Conservation (phyloP, 2,797 vertebrate genomes). For the Pseudopleuronectes americanus region DNA sequence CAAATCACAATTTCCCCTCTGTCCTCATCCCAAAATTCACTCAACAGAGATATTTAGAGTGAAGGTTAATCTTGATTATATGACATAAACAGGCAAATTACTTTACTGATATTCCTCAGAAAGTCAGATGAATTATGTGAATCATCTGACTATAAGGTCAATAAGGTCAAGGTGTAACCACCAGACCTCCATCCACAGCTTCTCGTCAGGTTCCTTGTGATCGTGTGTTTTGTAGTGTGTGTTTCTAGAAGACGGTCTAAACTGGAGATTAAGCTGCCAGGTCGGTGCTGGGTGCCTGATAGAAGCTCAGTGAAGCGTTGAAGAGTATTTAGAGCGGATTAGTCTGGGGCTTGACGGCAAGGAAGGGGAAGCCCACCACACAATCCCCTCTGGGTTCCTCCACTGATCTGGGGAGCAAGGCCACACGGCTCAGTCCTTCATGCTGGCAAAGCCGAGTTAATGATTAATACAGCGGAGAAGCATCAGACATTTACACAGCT, state of each 20-base stretch:
- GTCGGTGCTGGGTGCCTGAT: slow-evolving; percentile 21
- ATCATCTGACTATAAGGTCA: background rate
- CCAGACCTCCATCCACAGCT: background rate
- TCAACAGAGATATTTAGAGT: background rate
- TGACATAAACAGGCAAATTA: background rate
- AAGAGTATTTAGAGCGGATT: slow-evolving; percentile 62
- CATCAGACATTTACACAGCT: slow-evolving; percentile 7
- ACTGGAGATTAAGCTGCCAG: slow-evolving; percentile 50
- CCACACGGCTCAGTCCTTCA: slow-evolving; percentile 11
- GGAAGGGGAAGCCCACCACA: slow-evolving; percentile 47
- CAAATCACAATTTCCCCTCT: too few species aligned
- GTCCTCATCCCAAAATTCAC: background rate
- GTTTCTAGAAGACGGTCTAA: slow-evolving; percentile 23
- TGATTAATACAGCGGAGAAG: slow-evolving; percentile 26
- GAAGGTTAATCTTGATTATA: background rate
- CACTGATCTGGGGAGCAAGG: background rate
- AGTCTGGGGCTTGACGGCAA: slow-evolving; percentile 38
- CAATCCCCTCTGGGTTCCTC: slow-evolving; percentile 25
- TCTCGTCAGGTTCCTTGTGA: slow-evolving; percentile 10
- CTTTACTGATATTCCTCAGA: background rate
- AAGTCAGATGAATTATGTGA: background rate
- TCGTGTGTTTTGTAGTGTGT: slow-evolving; percentile 29
- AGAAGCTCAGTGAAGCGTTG: slow-evolving; percentile 38
- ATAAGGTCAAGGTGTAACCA: background rate
- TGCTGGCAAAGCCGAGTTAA: slow-evolving; percentile 13